Evolutionary conservation across 2,113 vertebrate genomes (phyloP).

Genomic region (Colaptes auratus): DNA sequence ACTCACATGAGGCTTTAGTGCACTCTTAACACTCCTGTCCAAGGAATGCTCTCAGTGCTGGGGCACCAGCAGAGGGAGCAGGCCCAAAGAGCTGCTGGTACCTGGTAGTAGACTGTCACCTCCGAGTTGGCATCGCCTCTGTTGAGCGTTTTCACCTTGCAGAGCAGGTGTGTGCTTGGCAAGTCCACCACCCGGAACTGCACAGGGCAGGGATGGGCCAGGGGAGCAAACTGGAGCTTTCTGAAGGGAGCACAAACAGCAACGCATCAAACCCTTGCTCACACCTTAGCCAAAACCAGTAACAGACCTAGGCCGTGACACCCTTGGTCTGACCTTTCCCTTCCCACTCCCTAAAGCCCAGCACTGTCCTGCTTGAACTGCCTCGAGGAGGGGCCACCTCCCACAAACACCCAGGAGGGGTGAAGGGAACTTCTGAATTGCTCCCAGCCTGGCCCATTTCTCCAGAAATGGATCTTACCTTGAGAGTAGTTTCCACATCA

Average conservation of each 20-base stretch:
- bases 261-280: not conserved
- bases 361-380: fast-evolving
- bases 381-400: not conserved
- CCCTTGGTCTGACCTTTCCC: fast-evolving
- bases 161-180: conserved; percentile 83
- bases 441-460: not conserved
- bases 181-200: conserved; percentile 92
- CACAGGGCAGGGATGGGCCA: conserved; percentile 85
- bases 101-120: conserved; percentile 96
- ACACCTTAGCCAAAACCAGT: not conserved
- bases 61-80: not conserved
- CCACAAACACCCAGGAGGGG: not conserved
- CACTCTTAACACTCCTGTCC: not conserved
- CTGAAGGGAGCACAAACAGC: conserved; percentile 72
- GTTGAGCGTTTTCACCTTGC: conserved; percentile 94
- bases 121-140: conserved; percentile 93
- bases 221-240: conserved; percentile 84
- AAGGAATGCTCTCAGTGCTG: not conserved
- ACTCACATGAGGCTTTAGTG: fast-evolving
- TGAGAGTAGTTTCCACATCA: not conserved
- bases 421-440: not conserved
- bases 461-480: not conserved
- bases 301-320: not conserved
- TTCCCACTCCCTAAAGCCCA: not conserved
- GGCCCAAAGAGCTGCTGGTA: not conserved